These are phyloP conservation scores for Fregetta grallaria DNA, from an alignment of 2,113 vertebrate genomes.

Conservation along the genomic window DNA sequence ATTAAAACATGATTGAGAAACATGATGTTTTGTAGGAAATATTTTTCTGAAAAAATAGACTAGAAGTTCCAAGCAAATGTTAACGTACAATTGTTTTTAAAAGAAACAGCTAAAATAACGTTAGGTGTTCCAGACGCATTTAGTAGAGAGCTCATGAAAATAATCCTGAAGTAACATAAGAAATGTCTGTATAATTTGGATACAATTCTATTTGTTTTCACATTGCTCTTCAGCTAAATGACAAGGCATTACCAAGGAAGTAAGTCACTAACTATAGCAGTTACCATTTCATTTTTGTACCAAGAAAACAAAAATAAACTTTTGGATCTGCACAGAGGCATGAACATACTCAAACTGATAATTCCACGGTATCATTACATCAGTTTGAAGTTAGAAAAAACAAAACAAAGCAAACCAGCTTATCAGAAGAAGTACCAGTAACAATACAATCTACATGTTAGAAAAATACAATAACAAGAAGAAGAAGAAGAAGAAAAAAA, in stretches of 20 bases:
- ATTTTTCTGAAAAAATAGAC: background rate
- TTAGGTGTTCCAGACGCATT: slow-evolving; percentile 13
- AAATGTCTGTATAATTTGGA: slow-evolving; percentile 21
- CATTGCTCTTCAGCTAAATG: background rate
- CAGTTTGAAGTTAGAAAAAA: background rate
- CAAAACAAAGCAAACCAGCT: background rate
- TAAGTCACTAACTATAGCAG: background rate
- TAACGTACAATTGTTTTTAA: background rate
- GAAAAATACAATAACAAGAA: background rate
- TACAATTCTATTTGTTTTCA: background rate
- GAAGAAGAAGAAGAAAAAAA: background rate
- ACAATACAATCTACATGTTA: background rate
- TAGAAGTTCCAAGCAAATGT: background rate
- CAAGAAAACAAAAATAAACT: background rate
- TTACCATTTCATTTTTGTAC: background rate
- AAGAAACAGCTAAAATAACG: slow-evolving; percentile 21
- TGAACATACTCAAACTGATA: background rate
- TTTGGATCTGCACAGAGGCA: background rate
- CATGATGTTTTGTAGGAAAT: background rate
- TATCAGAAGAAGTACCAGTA: background rate
- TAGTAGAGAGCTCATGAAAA: background rate
- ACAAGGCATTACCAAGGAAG: background rate
- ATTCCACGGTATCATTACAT: background rate
- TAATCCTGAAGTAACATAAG: background rate
- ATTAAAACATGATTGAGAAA: background rate